Evolutionary conservation across 2,113 vertebrate species (phyloP).

Genomic region (Misgurnus anguillicaudatus): DNA sequence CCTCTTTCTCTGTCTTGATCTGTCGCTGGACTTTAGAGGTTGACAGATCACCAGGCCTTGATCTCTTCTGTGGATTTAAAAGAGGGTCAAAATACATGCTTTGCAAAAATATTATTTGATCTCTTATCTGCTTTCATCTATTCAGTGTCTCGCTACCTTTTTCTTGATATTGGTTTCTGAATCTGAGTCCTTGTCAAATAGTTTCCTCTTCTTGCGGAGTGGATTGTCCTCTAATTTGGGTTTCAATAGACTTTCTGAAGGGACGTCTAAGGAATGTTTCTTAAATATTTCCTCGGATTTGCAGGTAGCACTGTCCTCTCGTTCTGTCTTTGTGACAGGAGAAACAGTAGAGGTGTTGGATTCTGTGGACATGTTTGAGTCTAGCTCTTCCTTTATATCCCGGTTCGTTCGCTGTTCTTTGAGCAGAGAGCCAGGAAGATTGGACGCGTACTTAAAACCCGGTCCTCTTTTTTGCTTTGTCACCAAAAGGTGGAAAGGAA

Average conservation of each 20-base stretch:
- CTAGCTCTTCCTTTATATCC: conserved; percentile 85
- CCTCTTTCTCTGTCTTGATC: conserved; percentile 87
- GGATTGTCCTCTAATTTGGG: conserved; percentile 86
- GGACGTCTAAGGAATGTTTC: conserved; percentile 70
- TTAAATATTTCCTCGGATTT: conserved; percentile 82
- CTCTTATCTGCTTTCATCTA: conserved; percentile 10
- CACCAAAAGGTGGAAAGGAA: conserved; percentile 84
- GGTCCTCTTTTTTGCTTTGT: conserved; percentile 99
- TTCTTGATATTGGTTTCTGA: conserved; percentile 85
- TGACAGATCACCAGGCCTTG: conserved; percentile 79
- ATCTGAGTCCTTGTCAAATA: conserved; percentile 87
- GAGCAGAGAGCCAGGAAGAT: conserved; percentile 92
- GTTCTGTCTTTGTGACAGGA: conserved; percentile 75
- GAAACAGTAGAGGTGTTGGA: conserved; percentile 56
- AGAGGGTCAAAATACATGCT: conserved; percentile 34
- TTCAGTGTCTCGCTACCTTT: conserved; percentile 71
- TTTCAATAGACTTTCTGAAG: conserved; percentile 76
- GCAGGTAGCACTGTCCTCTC: conserved; percentile 81
- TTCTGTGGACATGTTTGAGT: conserved; percentile 57
- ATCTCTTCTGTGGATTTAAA: conserved; percentile 74
- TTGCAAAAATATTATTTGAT: conserved; percentile 29
- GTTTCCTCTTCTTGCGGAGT: conserved; percentile 88
- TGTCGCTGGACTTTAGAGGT: conserved; percentile 79
- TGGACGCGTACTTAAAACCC: conserved; percentile 96
- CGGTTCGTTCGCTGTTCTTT: conserved; percentile 88